These are phyloP conservation scores for Pimephales promelas DNA, from an alignment of 2,113 vertebrate species.

Conservation along the genomic window DNA sequence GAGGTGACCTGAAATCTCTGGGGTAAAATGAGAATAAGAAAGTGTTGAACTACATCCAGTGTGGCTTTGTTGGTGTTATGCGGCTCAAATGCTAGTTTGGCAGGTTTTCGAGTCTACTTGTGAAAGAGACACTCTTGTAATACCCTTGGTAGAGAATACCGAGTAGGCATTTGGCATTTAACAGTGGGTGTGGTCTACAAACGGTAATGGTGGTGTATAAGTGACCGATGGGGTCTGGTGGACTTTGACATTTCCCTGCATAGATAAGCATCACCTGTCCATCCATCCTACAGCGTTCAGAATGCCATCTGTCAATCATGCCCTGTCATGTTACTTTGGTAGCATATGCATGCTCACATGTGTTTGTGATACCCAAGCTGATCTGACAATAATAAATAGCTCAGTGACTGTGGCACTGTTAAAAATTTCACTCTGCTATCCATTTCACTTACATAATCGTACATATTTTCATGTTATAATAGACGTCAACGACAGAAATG, in stretches of 20 bases:
- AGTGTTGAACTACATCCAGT: not conserved
- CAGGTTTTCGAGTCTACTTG: not conserved
- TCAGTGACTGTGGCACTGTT: not conserved
- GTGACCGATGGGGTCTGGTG: not conserved
- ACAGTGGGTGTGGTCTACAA: not conserved
- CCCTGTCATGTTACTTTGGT: constrained; percentile 3
- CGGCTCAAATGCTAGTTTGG: not conserved
- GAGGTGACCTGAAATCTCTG: constrained; percentile 26
- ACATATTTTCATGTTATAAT: not conserved
- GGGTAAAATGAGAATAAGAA: not conserved
- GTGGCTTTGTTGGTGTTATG: not conserved
- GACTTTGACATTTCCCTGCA: constrained; percentile 79
- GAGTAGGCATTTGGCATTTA: constrained; percentile 15
- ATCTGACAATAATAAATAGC: not conserved
- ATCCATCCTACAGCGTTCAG: constrained; percentile 73
- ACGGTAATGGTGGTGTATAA: not conserved
- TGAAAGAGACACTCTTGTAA: not conserved
- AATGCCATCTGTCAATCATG: constrained; percentile 83
- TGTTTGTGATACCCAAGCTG: not conserved
- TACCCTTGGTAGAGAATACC: constrained; percentile 8
- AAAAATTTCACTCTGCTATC: not conserved
- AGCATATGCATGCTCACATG: not conserved
- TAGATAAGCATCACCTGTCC: constrained; percentile 81
- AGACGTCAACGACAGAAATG: not conserved
- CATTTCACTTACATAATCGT: not conserved